These are phyloP conservation scores for Caerostris extrusa DNA, from an alignment of 1,140 invertebrate genomes.

Conservation along the genomic window DNA sequence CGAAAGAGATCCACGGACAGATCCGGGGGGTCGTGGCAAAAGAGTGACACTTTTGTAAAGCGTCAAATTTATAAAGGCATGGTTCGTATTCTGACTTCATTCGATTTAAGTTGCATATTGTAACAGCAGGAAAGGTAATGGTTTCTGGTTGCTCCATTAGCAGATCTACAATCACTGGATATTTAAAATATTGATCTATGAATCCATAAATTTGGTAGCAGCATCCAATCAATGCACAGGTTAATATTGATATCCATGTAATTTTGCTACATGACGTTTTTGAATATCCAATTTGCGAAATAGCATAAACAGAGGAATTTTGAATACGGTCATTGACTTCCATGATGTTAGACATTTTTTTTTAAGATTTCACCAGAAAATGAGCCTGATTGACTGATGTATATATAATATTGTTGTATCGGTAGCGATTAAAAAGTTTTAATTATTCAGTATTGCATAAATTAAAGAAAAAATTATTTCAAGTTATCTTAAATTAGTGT, in stretches of 20 bases:
- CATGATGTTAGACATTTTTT: background rate
- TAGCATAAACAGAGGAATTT: background rate
- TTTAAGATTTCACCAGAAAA: background rate
- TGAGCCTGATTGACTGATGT: too few relatives aligned
- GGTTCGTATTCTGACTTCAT: background rate
- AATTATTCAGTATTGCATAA: too few relatives aligned
- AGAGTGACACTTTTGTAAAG: background rate
- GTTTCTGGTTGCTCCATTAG: background rate
- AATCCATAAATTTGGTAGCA: background rate
- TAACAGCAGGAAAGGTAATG: background rate
- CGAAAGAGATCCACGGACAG: background rate
- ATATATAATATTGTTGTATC: too few relatives aligned
- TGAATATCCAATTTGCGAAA: background rate
- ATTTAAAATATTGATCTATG: background rate
- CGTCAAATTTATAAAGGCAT: background rate
- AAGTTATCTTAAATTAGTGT: too few relatives aligned
- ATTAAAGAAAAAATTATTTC: too few relatives aligned
- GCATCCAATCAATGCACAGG: background rate
- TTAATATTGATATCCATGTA: background rate
- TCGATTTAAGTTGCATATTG: slow-evolving; percentile 11
- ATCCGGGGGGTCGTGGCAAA: background rate
- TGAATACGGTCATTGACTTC: background rate
- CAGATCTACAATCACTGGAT: background rate
- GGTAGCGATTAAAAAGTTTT: too few relatives aligned
- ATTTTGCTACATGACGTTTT: background rate